phyloP scores from a whole-genome alignment of 2,797 vertebrate species.

The Tympanoctomys barrerae region DNA sequence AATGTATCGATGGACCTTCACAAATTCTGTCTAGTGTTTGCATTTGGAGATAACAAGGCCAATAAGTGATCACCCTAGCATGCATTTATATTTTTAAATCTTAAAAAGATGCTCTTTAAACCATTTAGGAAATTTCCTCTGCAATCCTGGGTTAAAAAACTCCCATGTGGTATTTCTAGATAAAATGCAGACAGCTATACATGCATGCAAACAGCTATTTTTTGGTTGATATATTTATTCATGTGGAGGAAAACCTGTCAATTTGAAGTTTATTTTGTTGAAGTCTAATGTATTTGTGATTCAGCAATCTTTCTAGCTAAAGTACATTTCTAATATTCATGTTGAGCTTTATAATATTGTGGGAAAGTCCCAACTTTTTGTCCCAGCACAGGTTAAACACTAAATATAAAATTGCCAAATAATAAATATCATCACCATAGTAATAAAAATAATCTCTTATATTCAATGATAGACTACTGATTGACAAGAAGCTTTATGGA shows the following conservation, averaged over 20 bases:
- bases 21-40: neutral
- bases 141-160: neutral
- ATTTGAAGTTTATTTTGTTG: constrained; percentile 47
- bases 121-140: neutral
- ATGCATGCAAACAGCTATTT: neutral
- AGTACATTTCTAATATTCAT: neutral
- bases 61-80: neutral
- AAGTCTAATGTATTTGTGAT: neutral
- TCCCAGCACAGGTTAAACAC: neutral
- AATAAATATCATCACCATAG: neutral
- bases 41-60: neutral
- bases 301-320: neutral
- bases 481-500: neutral
- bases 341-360: constrained; percentile 48
- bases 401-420: neutral
- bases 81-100: constrained; percentile 1
- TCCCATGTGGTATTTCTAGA: neutral
- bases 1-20: neutral
- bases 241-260: neutral
- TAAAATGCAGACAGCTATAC: neutral
- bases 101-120: constrained; percentile 5
- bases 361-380: constrained; percentile 25
- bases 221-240: constrained; percentile 31
- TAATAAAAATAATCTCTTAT: neutral
- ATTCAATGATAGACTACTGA: neutral